Base-by-base conservation (phyloP, 2,113 vertebrate genomes). In the Calyptomena viridis region DNA sequence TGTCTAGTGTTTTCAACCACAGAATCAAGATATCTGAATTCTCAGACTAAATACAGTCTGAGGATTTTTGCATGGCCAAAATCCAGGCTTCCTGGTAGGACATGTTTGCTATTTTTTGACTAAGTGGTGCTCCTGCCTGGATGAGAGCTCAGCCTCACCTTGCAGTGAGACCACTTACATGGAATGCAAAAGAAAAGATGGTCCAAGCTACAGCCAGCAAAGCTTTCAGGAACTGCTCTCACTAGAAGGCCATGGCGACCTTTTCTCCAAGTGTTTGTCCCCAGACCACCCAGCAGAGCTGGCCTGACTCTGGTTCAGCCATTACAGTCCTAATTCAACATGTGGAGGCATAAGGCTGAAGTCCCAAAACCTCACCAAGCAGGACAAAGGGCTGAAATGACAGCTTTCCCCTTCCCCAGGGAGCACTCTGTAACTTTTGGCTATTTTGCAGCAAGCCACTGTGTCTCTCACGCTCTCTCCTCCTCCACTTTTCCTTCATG, bases 381-480 rank as follows among this genome's bases (percentile, higher is more conserved):
- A 1, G 91, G 75, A 89, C 58, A 84, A 89, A 89, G 66, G 47
- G 63, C 81, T 76, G 73, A 75, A 77, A 82, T 1, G 4, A 63
- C 2, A 30, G 44, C 40, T 62, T 64, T 63, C 10, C 27, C 30
- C 47, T 72, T 91, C 87, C 89, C 87, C 21, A 25, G 91, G 81
- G 94, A 96, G n/a, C 28, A 30, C 49, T 33, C 53, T 18, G 20
- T 42, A 52, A 53, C 47, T 86, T 50, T 8, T 47, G 72, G 55
- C 37, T 68, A 55, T 52, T 90, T 71, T 68, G 53, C 52, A 75
- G 83, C 63, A 89, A 53, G 80, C 39, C 33, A 13, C 40, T 67
- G 27, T 55, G 55, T 89, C 91, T 96, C 95, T 92, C 90, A 93
- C 12, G 59, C 86, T 77, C 95, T 89, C 80, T 92, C 39, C 6